phyloP scores from a whole-genome alignment of 2,113 vertebrate species.

The Stigmatopora nigra region DNA sequence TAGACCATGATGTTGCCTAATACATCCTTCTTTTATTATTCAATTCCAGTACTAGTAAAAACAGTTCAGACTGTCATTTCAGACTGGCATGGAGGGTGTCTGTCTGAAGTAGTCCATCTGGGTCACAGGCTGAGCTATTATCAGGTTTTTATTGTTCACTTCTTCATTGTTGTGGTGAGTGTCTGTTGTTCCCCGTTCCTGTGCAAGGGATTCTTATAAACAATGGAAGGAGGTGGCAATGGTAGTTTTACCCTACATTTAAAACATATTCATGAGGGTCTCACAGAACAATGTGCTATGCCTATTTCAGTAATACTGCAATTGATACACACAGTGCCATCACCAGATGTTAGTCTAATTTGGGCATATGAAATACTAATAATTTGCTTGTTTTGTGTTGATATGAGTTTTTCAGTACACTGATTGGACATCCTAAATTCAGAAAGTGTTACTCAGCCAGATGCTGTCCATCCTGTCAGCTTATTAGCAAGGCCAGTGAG shows the following conservation, averaged over 20 bases:
- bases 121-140: slow-evolving; percentile 53
- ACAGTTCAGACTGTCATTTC: slow-evolving; percentile 28
- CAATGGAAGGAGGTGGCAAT: slow-evolving; percentile 1
- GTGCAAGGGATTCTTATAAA: background rate
- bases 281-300: background rate
- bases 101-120: slow-evolving; percentile 54
- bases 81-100: slow-evolving; percentile 25
- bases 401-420: slow-evolving; percentile 12
- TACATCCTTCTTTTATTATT: slow-evolving; percentile 42
- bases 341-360: too few species aligned
- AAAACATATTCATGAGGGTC: background rate
- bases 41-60: slow-evolving; percentile 33
- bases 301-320: background rate
- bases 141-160: slow-evolving; percentile 46
- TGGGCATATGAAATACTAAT: too few species aligned
- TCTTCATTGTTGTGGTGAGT: slow-evolving; percentile 10
- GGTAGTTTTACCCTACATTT: background rate
- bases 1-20: slow-evolving; percentile 24
- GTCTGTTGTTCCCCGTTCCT: slow-evolving; percentile 13
- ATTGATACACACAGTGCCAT: background rate
- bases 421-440: slow-evolving; percentile 37
- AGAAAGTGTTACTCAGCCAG: slow-evolving; percentile 31
- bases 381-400: background rate
- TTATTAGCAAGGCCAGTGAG: slow-evolving; percentile 62
- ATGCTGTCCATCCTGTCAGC: slow-evolving; percentile 57